Evolutionary conservation across 2,888 invertebrate species (phyloP).

Genomic region (Cantharis nigra): DNA sequence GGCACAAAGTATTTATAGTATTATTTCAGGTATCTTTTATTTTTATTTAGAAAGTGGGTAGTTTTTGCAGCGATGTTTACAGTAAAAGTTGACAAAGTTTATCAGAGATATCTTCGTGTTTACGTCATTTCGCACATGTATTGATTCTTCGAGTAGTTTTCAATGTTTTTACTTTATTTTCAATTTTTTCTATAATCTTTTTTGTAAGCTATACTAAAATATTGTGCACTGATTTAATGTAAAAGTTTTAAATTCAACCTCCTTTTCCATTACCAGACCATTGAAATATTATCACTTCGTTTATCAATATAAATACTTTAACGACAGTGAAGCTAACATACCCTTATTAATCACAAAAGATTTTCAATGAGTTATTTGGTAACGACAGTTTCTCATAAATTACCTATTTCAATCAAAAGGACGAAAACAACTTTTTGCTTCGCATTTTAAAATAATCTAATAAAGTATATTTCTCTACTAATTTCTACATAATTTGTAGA

Average conservation of each 20-base stretch:
- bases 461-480: background rate
- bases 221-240: background rate
- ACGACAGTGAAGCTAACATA: background rate
- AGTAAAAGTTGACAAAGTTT: background rate
- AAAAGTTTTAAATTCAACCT: background rate
- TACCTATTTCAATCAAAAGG: background rate
- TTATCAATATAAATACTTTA: background rate
- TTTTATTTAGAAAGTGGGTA: background rate
- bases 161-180: background rate
- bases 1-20: no score
- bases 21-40: background rate
- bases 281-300: background rate
- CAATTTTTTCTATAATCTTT: background rate
- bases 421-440: background rate
- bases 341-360: background rate
- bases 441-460: background rate
- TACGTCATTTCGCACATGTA: background rate
- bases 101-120: background rate
- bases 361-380: background rate
- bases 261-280: background rate
- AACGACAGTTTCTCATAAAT: background rate
- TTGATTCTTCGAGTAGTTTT: background rate
- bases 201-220: background rate
- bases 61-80: background rate
- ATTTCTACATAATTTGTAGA: background rate